Base-by-base conservation (phyloP, 1,140 invertebrate species). In the Chironomus tepperi region DNA sequence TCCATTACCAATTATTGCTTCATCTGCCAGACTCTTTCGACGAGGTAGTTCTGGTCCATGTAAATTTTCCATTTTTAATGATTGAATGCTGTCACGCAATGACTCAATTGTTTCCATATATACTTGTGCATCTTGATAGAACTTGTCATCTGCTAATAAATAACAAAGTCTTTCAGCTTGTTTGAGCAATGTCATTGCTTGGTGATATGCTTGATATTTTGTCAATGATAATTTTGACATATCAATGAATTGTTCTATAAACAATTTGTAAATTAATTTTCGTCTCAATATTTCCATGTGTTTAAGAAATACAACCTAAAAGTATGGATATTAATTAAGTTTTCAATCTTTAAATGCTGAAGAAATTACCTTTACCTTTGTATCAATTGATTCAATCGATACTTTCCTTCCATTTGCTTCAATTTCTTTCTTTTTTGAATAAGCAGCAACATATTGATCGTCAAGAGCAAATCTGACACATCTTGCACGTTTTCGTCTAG, bases 181-280 rank as follows among this genome's bases (percentile, higher is more conserved):
- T 73, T 89, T 84, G 10, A 92, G 79, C 76, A 91, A 92, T 19
- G 89, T 84, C 1, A 85, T 80, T 42, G 88, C 88, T 77, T 89
- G 86, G 70, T 83, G 80, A 21, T 83, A 80, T 1, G 88, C 84
- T 16, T 86, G 83, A 74, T 88, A 87, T 73, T 85, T 85, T 34
- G 24, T 34, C 74, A 87, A 84, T 77, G 87, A 88, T 24, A 83
- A 83, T 73, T 86, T 82, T 1, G 88, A 88, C 83, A 91, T 89
- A 74, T 87, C 82, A 16, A 91, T 84, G 75, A 91, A 92, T 76
- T 90, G 89, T 16, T 85, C 79, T 43, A 90, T 88, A 76, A 94
- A 90, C 74, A 91, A 87, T 75, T 88, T 85, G 0, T 93, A 79
- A 1, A 91, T 82, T 74, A 85, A 78, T 7, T 84, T 83, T 12